Conservation (phyloP, 2,888 invertebrate genomes). For the Schrankia costaestrigalis region DNA sequence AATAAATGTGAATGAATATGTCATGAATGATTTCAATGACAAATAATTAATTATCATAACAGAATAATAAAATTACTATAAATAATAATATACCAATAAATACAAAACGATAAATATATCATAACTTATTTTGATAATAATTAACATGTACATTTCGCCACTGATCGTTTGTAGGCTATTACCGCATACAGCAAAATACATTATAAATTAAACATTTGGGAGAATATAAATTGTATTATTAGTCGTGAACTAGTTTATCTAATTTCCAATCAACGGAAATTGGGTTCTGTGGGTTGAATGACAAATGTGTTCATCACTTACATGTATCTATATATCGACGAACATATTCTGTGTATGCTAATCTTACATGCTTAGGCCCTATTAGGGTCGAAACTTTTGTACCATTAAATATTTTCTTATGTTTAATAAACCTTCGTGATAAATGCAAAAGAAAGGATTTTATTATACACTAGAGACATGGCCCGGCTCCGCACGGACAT, state of each 20-base stretch:
- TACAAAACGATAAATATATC: no score
- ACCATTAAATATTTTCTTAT: no score
- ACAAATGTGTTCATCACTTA: conserved; percentile 7
- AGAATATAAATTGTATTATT: conserved; percentile 20
- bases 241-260: conserved; percentile 17
- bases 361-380: no score
- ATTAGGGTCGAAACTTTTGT: not conserved
- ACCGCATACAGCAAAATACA: conserved; percentile 5
- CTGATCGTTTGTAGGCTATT: conserved; percentile 4
- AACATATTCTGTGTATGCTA: not conserved
- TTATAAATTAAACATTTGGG: conserved; percentile 10
- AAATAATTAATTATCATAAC: no score
- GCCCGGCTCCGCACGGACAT: no score
- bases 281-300: conserved; percentile 6
- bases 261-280: conserved; percentile 22
- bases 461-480: no score
- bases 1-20: no score
- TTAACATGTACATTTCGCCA: not conserved
- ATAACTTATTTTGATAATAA: not conserved
- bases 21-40: no score
- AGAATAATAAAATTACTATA: no score
- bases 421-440: no score
- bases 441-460: no score
- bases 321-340: not conserved
- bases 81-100: no score